Percentiles rank a stretch among this genome's conserved stretches.
phyloP scores from a whole-genome alignment of 2,888 invertebrate species.

The Cephonodes hylas region DNA sequence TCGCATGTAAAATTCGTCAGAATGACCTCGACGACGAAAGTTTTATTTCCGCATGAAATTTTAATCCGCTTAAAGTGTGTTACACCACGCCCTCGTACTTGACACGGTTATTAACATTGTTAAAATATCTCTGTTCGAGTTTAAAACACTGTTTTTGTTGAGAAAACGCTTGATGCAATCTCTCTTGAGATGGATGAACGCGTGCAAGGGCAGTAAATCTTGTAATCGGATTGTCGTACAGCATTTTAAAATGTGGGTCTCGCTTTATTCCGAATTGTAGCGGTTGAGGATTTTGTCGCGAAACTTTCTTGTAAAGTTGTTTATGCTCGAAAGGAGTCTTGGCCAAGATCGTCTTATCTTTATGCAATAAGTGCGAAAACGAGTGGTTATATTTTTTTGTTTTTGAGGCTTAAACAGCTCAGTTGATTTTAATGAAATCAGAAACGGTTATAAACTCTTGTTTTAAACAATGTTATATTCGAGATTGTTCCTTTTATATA shows the following conservation, averaged over 20 bases:
- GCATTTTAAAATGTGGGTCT: slow-evolving; percentile 4
- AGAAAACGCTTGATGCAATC: not conserved
- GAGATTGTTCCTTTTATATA: too few relatives aligned
- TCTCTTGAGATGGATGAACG: not conserved
- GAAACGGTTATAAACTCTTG: too few relatives aligned
- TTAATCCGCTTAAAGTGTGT: not conserved
- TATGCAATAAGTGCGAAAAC: too few relatives aligned
- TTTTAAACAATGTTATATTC: too few relatives aligned
- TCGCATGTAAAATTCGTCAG: not conserved
- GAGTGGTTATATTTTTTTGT: too few relatives aligned
- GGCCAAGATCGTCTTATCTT: not conserved
- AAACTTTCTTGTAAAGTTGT: not conserved
- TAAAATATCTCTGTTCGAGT: not conserved
- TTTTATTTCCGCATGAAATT: not conserved
- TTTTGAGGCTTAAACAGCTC: too few relatives aligned
- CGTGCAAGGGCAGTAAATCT: not conserved
- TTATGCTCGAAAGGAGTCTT: not conserved
- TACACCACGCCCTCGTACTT: not conserved
- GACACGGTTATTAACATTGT: not conserved
- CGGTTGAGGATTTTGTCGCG: not conserved
- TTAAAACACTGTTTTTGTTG: not conserved
- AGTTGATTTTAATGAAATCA: too few relatives aligned
- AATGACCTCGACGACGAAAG: not conserved
- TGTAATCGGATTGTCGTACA: not conserved
- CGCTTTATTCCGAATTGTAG: not conserved